A percentile compares a stretch with the other conserved stretches of the same genome.
phyloP scores from a whole-genome alignment of 2,888 invertebrate genomes.

The Microctonus hyperodae region DNA sequence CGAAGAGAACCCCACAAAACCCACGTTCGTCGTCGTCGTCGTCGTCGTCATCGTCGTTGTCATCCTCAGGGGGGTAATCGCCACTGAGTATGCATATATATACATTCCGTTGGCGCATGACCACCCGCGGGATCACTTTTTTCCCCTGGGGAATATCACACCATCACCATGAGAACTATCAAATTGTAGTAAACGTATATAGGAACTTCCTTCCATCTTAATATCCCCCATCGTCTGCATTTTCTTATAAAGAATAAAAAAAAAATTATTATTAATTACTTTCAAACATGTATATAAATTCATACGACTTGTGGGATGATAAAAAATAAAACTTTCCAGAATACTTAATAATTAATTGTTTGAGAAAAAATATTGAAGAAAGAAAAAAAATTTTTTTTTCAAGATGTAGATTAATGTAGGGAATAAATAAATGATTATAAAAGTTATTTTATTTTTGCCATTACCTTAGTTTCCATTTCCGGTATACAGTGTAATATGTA shows the following conservation, averaged over 20 bases:
- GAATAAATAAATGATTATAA: slow-evolving; percentile 5
- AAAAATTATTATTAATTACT: not conserved
- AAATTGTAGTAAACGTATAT: not conserved
- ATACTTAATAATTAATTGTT: too few relatives aligned
- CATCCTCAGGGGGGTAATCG: slow-evolving; percentile 31
- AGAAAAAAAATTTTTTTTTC: not conserved
- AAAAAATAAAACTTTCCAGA: too few relatives aligned
- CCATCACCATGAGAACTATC: not conserved
- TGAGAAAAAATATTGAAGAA: too few relatives aligned
- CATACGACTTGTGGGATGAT: too few relatives aligned
- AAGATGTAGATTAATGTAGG: not conserved
- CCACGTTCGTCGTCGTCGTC: slow-evolving; percentile 22
- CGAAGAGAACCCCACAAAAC: slow-evolving; percentile 11
- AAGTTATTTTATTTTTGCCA: slow-evolving; percentile 5
- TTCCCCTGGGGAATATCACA: slow-evolving; percentile 6
- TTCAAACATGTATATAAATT: too few relatives aligned
- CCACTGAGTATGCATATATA: slow-evolving; percentile 2
- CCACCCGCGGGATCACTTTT: slow-evolving; percentile 30
- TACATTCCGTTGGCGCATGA: slow-evolving; percentile 34
- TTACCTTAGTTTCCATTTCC: slow-evolving; percentile 6
- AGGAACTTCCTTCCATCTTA: not conserved
- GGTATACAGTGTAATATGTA: slow-evolving; percentile 4
- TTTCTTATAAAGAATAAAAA: not conserved
- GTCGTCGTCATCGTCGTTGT: slow-evolving; percentile 24
- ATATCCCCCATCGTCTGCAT: not conserved